These are phyloP conservation scores for Leuctra nigra DNA, from an alignment of 2,888 invertebrate genomes.

Conservation along the genomic window DNA sequence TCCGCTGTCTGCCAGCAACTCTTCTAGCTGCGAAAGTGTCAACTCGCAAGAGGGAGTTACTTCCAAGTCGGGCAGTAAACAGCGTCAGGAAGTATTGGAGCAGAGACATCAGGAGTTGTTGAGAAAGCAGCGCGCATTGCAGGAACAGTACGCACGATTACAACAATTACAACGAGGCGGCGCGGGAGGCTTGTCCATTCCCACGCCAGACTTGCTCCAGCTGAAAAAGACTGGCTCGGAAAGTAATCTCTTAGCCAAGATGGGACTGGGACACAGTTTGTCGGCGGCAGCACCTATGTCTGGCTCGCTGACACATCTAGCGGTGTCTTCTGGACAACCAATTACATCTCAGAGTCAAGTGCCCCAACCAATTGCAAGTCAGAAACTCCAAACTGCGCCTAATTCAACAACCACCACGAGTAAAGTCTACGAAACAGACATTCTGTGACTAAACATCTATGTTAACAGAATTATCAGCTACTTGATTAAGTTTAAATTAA, in stretches of 20 bases:
- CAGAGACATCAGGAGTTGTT: conserved; percentile 83
- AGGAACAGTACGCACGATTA: conserved; percentile 84
- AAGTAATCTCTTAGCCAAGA: conserved; percentile 76
- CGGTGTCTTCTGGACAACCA: conserved; percentile 32
- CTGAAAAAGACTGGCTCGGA: conserved; percentile 85
- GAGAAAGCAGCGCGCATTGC: conserved; percentile 79
- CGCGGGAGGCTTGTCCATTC: conserved; percentile 52
- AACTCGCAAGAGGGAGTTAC: conserved; percentile 59
- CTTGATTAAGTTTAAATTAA: conserved; percentile 16
- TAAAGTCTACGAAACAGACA: conserved; percentile 89
- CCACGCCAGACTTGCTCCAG: conserved; percentile 50
- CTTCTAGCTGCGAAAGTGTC: conserved; percentile 69
- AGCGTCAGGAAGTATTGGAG: conserved; percentile 69
- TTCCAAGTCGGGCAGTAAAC: conserved; percentile 35
- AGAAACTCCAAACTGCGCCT: conserved; percentile 19
- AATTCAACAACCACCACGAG: conserved; percentile 53
- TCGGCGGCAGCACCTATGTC: conserved; percentile 47
- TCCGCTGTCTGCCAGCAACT: conserved; percentile 52
- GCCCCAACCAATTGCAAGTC: conserved; percentile 1
- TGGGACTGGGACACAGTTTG: conserved; percentile 57
- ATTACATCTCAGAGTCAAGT: neutral
- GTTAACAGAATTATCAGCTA: conserved; percentile 15
- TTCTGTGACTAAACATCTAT: conserved; percentile 61
- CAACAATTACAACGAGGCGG: conserved; percentile 80
- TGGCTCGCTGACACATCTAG: conserved; percentile 57